Evolutionary conservation across 2,797 vertebrate species (phyloP).

Genomic region (Acanthornis magna): DNA sequence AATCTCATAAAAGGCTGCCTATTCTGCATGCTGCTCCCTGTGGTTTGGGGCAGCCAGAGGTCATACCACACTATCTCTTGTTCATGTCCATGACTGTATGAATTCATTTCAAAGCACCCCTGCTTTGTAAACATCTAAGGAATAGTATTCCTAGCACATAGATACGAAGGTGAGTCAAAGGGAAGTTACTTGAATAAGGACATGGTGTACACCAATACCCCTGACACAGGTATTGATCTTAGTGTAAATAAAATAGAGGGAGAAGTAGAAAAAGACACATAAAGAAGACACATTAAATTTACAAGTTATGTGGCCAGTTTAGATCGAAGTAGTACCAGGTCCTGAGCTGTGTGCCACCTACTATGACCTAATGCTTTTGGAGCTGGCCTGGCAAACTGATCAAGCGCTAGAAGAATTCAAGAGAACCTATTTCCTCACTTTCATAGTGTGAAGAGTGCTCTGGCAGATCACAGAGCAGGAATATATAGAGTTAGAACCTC

Average conservation of each 20-base stretch:
- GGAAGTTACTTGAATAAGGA: slow-evolving; percentile 7
- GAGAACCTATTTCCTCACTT: slow-evolving; percentile 39
- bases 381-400: background rate
- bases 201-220: background rate
- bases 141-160: background rate
- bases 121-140: slow-evolving; percentile 35
- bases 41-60: slow-evolving; percentile 27
- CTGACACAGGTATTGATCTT: background rate
- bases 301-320: background rate
- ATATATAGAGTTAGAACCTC: slow-evolving; percentile 41
- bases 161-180: background rate
- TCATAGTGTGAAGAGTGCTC: background rate
- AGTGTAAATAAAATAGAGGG: background rate
- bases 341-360: background rate
- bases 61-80: background rate
- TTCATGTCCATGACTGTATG: background rate
- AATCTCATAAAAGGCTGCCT: background rate
- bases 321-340: background rate
- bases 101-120: slow-evolving; percentile 35
- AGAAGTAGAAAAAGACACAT: background rate
- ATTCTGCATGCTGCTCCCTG: slow-evolving; percentile 1
- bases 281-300: background rate
- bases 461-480: slow-evolving; percentile 47
- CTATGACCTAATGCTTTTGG: background rate
- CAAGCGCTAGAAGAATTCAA: background rate